Evolutionary conservation across 1,140 invertebrate species (phyloP), one percentile per base, ranked within the genome.

Genomic region (Bombus superbus): DNA sequence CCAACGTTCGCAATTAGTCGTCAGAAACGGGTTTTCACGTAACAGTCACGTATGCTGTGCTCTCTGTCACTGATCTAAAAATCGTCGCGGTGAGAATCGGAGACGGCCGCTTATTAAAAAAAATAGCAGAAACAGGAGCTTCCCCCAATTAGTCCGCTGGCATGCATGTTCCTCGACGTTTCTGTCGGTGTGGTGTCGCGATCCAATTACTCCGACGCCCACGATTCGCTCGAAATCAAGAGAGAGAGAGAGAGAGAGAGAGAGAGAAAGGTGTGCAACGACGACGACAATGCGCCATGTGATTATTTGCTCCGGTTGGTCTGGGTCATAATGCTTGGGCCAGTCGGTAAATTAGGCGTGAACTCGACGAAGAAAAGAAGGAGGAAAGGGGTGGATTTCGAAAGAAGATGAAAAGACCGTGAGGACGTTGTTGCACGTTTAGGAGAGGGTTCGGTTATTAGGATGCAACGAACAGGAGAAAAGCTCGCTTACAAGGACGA

Each of bases 161-260:
- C 62, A 4, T 53, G 73, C 81, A 35, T 40, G 28, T 59, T 44
- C 66, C 47, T 35, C 18, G 47, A 77, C 66, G 82, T 57, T 76
- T 28, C 53, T 59, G 47, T 11, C 13, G 59, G 28, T 62, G 59
- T 64, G 38, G 42, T 84, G 74, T 57, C 74, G 38, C 66, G 66
- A 72, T 84, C 83, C 75, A 85, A 85, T 85, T 85, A 85, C 47
- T 76, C 4, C 69, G 76, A 42, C 59, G 77, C 77, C 69, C 28
- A 1, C 76, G 83, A 62, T n/a, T 62, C 59, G 59, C 59, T 62
- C 28, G 28, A 62, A 62, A 62, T 62, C 59, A 13, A 62, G 11
- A 62, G 59, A 62, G 57, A 3, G 15, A 47, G 15, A 47, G 44
- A 47, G 44, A 13, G 15, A 47, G 13, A 59, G 0, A 28, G 57